These are phyloP conservation scores for Probaryconus sp. DNA, from an alignment of 1,140 invertebrate genomes.

Conservation along the genomic window DNA sequence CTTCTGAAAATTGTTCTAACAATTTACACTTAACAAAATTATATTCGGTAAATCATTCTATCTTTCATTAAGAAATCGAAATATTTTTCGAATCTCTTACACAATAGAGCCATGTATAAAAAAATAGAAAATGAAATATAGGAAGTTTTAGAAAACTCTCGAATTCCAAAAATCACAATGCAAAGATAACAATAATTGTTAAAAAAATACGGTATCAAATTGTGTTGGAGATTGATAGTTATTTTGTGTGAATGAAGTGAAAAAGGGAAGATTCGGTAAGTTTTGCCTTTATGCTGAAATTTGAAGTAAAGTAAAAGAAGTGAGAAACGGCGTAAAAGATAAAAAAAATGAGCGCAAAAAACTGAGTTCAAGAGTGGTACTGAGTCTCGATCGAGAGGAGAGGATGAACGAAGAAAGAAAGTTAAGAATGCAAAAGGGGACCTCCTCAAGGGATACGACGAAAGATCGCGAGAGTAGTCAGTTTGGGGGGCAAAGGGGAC, in stretches of 20 bases:
- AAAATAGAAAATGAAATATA: too few species aligned
- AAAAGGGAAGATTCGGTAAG: constrained; percentile 19
- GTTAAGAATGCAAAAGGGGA: constrained; percentile 38
- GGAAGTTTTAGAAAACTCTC: too few species aligned
- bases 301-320: constrained; percentile 49
- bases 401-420: constrained; percentile 50
- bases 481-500: constrained; percentile 1
- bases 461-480: constrained; percentile 41
- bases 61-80: too few species aligned
- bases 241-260: constrained; percentile 18
- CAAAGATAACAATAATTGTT: too few species aligned
- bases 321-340: constrained; percentile 25
- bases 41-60: too few species aligned
- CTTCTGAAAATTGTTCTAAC: too few species aligned
- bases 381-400: constrained; percentile 51
- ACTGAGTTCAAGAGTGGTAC: constrained; percentile 49
- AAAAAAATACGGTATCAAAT: too few species aligned
- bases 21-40: too few species aligned
- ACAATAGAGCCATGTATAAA: too few species aligned
- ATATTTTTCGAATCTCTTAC: too few species aligned
- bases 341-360: constrained; percentile 53
- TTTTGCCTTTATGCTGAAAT: constrained; percentile 26
- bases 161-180: too few species aligned
- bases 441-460: constrained; percentile 50
- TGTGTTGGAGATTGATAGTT: constrained; percentile 24